Evolutionary conservation across 2,113 vertebrate species (phyloP).

Genomic region (Oenanthe melanoleuca): DNA sequence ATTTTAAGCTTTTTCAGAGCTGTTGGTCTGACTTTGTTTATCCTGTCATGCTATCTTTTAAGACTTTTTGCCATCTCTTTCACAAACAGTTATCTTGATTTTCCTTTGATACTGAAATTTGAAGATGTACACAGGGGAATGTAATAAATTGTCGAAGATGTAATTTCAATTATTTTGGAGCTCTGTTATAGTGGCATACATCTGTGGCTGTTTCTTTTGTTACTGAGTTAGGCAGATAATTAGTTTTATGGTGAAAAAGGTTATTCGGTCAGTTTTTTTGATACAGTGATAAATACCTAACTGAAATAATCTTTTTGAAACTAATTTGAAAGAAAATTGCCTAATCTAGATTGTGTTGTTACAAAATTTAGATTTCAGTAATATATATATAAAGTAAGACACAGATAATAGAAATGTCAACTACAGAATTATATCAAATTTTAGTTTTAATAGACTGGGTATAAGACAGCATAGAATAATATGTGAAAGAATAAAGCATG

Average conservation of each 20-base stretch:
- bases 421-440: not conserved
- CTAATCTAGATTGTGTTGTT: not conserved
- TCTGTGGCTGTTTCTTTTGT: not conserved
- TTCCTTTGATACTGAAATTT: not conserved
- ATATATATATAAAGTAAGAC: not conserved
- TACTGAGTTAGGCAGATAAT: not conserved
- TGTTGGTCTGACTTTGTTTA: not conserved
- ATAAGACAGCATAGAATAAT: not conserved
- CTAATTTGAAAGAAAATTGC: not conserved
- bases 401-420: not conserved
- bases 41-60: rapidly evolving
- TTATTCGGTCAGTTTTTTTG: not conserved
- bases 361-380: not conserved
- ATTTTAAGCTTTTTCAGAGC: not conserved
- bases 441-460: not conserved
- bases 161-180: rapidly evolving
- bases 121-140: not conserved
- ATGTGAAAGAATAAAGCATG: not conserved
- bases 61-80: not conserved
- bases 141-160: not conserved
- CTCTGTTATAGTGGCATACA: not conserved
- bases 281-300: not conserved
- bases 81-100: not conserved
- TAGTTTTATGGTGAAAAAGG: not conserved
- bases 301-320: not conserved